A percentile compares a stretch with the other conserved stretches of the same genome.
Evolutionary conservation across 2,888 invertebrate species (phyloP).

Genomic region (Alloscopus bannaensis): DNA sequence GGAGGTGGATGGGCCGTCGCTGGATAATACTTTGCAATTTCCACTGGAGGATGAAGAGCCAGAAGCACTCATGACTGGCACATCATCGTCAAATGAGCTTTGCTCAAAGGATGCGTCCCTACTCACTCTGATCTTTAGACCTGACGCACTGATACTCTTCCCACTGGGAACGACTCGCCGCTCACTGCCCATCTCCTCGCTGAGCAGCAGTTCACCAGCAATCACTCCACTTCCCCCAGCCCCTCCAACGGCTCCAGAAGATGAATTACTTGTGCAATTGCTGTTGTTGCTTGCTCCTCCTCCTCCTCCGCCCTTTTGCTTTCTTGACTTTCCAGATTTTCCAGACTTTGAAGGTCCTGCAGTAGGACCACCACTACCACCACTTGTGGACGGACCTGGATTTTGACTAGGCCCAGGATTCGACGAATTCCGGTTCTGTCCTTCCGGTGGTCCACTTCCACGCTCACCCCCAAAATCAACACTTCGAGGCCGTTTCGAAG

Average conservation of each 20-base stretch:
- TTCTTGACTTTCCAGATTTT: conserved; percentile 62
- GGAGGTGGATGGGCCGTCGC: conserved; percentile 51
- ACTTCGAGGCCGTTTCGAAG: conserved; percentile 70
- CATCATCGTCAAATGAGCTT: conserved; percentile 71
- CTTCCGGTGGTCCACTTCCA: conserved; percentile 9
- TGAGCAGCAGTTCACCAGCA: conserved; percentile 42
- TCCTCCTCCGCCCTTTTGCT: conserved; percentile 47
- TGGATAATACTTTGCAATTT: conserved; percentile 81
- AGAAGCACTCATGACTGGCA: conserved; percentile 59
- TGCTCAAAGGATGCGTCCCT: conserved; percentile 63
- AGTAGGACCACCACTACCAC: conserved; percentile 51
- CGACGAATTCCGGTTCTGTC: not conserved
- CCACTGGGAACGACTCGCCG: conserved; percentile 38
- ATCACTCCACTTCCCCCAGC: conserved; percentile 18
- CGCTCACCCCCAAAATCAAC: conserved; percentile 70
- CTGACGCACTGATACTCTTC: conserved; percentile 68
- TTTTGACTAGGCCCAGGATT: conserved; percentile 19
- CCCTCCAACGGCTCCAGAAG: not conserved
- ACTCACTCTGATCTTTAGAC: conserved; percentile 69
- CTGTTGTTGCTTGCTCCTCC: conserved; percentile 9
- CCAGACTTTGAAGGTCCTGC: conserved; percentile 65
- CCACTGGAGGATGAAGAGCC: conserved; percentile 60
- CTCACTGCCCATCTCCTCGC: conserved; percentile 50
- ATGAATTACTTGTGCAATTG: not conserved
- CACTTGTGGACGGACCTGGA: conserved; percentile 1